These are phyloP conservation scores for Cosmia pyralina DNA, from an alignment of 2,888 invertebrate genomes.

Conservation along the genomic window DNA sequence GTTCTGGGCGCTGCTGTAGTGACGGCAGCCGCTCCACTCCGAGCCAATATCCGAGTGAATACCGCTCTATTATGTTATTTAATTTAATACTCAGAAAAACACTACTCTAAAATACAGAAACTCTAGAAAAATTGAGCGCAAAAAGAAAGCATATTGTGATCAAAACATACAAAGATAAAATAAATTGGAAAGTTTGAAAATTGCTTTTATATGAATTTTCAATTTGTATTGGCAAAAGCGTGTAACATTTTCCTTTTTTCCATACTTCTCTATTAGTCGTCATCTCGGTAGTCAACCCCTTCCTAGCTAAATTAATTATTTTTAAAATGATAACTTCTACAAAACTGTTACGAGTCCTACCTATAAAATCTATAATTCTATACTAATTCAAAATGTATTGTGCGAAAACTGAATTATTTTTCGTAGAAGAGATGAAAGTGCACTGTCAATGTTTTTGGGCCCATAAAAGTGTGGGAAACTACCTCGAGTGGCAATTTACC, in stretches of 20 bases:
- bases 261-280: too few relatives aligned
- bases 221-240: not conserved
- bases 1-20: conserved; percentile 74
- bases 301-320: too few relatives aligned
- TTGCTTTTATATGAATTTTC: not conserved
- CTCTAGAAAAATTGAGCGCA: not conserved
- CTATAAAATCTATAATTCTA: too few relatives aligned
- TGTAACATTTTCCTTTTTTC: not conserved
- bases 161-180: conserved; percentile 2
- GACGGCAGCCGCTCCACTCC: conserved; percentile 38
- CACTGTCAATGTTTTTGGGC: conserved; percentile 39
- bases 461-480: conserved; percentile 27
- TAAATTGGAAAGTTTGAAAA: not conserved
- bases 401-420: conserved; percentile 2
- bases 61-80: conserved; percentile 45
- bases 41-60: conserved; percentile 56
- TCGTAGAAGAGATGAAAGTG: conserved; percentile 20
- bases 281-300: too few relatives aligned
- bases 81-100: conserved; percentile 31
- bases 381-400: not conserved
- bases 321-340: not conserved
- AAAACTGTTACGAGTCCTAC: not conserved
- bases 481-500: conserved; percentile 44
- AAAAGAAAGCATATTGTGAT: conserved; percentile 12
- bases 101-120: conserved; percentile 3